Evolutionary conservation across 2,113 vertebrate species (phyloP).

Genomic region (Otus sunia): DNA sequence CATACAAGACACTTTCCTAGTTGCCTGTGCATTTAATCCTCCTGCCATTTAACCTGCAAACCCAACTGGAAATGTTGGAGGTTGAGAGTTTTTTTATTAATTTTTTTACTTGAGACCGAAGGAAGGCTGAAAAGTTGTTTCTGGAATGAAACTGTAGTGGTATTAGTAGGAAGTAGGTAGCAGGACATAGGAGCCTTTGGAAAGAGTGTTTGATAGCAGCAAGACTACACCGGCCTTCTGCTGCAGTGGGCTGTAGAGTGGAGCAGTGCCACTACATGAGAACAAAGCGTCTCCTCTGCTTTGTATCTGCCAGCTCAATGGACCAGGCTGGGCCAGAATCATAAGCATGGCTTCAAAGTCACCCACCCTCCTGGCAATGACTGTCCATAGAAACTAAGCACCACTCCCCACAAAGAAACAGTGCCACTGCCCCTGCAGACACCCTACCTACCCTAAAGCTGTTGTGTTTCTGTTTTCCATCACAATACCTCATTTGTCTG

Average conservation of each 20-base stretch:
- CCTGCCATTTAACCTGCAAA: not conserved
- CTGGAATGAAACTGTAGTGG: not conserved
- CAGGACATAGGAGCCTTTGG: not conserved
- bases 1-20: not conserved
- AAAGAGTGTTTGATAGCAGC: not conserved
- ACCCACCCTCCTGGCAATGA: not conserved
- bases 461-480: not conserved
- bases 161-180: not conserved
- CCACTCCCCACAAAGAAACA: too few relatives aligned
- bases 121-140: not conserved
- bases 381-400: not conserved
- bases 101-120: not conserved
- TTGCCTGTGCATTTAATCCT: not conserved
- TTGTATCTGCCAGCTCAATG: not conserved
- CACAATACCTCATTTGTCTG: not conserved
- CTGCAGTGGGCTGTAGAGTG: accelerated
- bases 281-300: not conserved
- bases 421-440: not conserved
- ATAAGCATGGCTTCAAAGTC: not conserved
- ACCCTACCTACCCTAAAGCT: not conserved
- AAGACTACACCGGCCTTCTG: not conserved
- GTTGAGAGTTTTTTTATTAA: not conserved
- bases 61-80: not conserved
- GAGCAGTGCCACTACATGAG: accelerated
- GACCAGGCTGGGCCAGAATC: not conserved